A percentile compares a stretch with the other conserved stretches of the same genome.
Conservation (phyloP, 2,113 vertebrate genomes). For the Ictidomys tridecemlineatus region DNA sequence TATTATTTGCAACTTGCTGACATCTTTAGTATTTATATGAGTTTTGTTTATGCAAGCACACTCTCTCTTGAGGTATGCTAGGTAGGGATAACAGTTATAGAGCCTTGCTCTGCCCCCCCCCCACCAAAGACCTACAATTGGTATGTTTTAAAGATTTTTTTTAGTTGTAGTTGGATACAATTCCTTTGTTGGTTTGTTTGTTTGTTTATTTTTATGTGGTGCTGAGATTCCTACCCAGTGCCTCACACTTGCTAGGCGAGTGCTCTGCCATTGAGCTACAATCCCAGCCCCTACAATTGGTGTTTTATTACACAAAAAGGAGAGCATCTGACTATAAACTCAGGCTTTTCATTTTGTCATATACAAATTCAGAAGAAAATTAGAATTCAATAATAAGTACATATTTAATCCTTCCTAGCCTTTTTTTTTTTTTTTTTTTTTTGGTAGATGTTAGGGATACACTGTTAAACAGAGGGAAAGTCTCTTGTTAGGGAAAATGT, state of each 20-base stretch:
- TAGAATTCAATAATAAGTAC: background rate
- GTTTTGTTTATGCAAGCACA: background rate
- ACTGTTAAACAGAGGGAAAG: background rate
- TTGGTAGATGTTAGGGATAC: background rate
- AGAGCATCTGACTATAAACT: slow-evolving; percentile 3
- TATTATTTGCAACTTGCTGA: background rate
- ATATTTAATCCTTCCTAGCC: background rate
- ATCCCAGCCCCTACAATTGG: background rate
- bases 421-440: no score
- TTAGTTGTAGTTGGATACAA: no score
- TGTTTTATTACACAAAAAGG: background rate
- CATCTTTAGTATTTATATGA: background rate
- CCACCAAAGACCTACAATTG: background rate
- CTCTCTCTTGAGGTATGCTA: background rate
- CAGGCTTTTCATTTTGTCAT: background rate
- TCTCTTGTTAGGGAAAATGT: background rate
- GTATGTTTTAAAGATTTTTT: background rate
- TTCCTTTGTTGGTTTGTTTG: no score
- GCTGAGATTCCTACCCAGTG: no score
- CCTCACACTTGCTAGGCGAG: no score
- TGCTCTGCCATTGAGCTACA: no score
- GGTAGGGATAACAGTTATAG: background rate
- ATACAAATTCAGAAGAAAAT: background rate
- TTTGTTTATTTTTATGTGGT: no score
- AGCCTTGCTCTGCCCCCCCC: background rate